phyloP scores from a whole-genome alignment of 1,140 invertebrate genomes.

The Metopolophium dirhodum region DNA sequence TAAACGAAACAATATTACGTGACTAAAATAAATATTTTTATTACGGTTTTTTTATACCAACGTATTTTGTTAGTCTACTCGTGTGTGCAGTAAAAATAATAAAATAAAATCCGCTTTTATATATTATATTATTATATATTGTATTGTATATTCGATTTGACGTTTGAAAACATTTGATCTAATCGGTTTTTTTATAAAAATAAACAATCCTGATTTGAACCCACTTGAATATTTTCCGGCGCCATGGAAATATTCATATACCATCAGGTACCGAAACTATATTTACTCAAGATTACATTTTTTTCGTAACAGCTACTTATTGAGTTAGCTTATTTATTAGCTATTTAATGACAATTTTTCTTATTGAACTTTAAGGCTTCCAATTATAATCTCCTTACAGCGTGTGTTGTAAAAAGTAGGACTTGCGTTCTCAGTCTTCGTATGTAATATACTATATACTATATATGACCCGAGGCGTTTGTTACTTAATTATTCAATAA shows the following conservation, averaged over 20 bases:
- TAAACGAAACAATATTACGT: constrained; percentile 37
- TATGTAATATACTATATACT: background rate
- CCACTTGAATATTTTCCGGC: background rate
- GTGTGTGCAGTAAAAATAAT: background rate
- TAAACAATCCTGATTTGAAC: background rate
- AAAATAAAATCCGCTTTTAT: constrained; percentile 15
- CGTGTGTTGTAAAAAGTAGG: background rate
- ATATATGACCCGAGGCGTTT: constrained; percentile 30
- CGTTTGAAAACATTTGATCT: background rate
- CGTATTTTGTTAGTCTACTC: background rate
- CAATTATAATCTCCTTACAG: background rate
- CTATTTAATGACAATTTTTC: background rate
- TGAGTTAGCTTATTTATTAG: background rate
- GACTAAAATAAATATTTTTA: constrained; percentile 26
- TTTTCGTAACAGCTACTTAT: background rate
- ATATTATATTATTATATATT: background rate
- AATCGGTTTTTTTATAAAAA: background rate
- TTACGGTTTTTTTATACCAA: background rate
- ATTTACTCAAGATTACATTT: background rate
- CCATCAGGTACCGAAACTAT: background rate
- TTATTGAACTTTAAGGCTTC: background rate
- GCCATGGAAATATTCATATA: too few species aligned
- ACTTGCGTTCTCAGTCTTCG: background rate
- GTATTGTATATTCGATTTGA: background rate
- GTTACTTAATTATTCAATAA: constrained; percentile 54